Conservation (phyloP, 2,888 invertebrate genomes). For the Leucoma salicis region DNA sequence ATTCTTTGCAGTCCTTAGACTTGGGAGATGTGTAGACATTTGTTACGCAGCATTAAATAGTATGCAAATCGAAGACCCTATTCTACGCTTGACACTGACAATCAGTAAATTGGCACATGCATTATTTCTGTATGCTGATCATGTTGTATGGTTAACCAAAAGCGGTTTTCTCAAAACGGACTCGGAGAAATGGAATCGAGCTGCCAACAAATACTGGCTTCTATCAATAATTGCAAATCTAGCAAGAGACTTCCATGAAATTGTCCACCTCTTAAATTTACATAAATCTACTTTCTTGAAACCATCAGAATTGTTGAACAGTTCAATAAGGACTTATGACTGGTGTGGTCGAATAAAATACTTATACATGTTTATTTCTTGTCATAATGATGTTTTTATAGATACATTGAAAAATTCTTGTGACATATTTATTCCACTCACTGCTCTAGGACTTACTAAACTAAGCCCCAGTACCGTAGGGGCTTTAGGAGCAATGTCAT, state of each 20-base stretch:
- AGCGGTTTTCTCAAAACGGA: constrained; percentile 86
- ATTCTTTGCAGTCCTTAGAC: constrained; percentile 87
- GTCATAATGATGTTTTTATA: constrained; percentile 86
- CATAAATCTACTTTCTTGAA: constrained; percentile 65
- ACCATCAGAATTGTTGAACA: constrained; percentile 60
- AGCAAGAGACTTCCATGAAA: constrained; percentile 92
- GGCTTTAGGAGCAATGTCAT: constrained; percentile 89
- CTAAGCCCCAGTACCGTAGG: constrained; percentile 91
- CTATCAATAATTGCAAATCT: constrained; percentile 91
- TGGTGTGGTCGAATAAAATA: constrained; percentile 49
- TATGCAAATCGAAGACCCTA: constrained; percentile 87
- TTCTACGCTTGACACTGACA: constrained; percentile 87
- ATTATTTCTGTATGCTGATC: constrained; percentile 91
- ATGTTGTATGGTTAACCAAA: constrained; percentile 92
- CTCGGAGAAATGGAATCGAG: constrained; percentile 87
- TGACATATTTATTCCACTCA: constrained; percentile 93
- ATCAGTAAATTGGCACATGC: constrained; percentile 90
- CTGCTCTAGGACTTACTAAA: constrained; percentile 89
- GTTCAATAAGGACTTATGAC: constrained; percentile 48
- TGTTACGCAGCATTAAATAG: constrained; percentile 88
- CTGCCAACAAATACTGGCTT: constrained; percentile 92
- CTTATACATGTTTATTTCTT: constrained; percentile 52
- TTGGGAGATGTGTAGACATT: constrained; percentile 92
- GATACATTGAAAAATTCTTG: constrained; percentile 93
- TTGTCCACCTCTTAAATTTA: constrained; percentile 83